Base-by-base conservation (phyloP, 2,113 vertebrate genomes). In the Chinchilla lanigera region DNA sequence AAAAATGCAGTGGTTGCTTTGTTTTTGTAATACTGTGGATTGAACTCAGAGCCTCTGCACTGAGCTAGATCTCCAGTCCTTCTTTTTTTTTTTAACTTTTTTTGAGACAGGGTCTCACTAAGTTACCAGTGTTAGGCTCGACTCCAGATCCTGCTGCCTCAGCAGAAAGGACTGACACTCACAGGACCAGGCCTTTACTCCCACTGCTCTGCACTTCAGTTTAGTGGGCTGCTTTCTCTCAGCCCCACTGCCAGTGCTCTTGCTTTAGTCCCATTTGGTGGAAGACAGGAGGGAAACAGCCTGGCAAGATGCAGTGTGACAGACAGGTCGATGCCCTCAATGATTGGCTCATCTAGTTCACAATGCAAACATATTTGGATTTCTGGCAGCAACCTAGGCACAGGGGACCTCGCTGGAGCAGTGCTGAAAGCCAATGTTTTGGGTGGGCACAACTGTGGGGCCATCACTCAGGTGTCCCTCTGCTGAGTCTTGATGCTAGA, bases 391-490 rank as follows among this genome's bases (percentile, higher is more conserved):
- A 26, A 38, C 41, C 65, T 54, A 60, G 54, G 80, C 67, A 58
- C 7, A 35, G 33, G 33, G 35, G 22, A 26, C 50, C n/a, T 47
- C 6, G 28, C 41, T 78, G 3, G 3, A 26, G 33, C 67, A 28
- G 17, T 30, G 60, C 77, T n/a, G 1, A 63, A 83, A 41, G 56
- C 26, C 22, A 4, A 5, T 20, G 12, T 84, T 82, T 86, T 85
- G 96, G n/a, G 5, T 82, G 50, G 9, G 71, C 50, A 11, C 38
- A 81, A 86, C 80, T 73, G 33, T 50, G 73, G 90, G 96, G 61
- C 47, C 92, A 92, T 11, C 19, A 44, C 89, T 97, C 97, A 84
- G 94, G 92, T 98, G 97, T 96, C 97, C 97, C 97, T 96, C 96
- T 73, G 92, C 89, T 90, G 97, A 97, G 96, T 98, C 92, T 93